Percentiles rank a stretch among this genome's conserved stretches.
These are phyloP conservation scores for Heliconius congener DNA, from an alignment of 1,140 invertebrate genomes.

Conservation along the genomic window DNA sequence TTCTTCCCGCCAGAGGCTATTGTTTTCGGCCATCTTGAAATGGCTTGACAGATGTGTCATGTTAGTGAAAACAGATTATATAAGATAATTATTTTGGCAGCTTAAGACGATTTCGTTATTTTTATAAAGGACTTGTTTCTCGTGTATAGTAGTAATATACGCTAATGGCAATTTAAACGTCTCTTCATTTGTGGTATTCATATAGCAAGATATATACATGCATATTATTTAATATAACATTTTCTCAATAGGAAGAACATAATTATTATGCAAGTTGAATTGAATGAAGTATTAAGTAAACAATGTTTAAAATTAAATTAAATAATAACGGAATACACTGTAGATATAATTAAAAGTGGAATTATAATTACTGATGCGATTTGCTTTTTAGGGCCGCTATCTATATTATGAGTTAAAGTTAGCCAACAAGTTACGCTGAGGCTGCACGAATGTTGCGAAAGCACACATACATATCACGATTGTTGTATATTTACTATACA, in stretches of 20 bases:
- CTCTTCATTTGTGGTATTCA: neutral
- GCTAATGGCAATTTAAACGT: neutral
- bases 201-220: neutral
- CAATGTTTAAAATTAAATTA: neutral
- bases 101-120: conserved; percentile 10
- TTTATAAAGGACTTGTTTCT: neutral
- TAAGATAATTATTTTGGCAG: conserved; percentile 20
- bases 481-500: neutral
- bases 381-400: neutral
- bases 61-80: conserved; percentile 54
- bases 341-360: neutral
- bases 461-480: neutral
- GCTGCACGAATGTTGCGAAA: conserved; percentile 4
- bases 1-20: conserved; percentile 51
- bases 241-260: neutral
- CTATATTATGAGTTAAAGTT: conserved; percentile 20
- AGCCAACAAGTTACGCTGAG: conserved; percentile 5
- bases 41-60: conserved; percentile 40
- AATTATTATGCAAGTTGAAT: neutral
- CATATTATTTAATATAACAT: neutral
- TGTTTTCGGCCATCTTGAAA: conserved; percentile 52
- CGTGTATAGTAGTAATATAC: neutral
- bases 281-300: neutral
- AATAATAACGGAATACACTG: neutral
- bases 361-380: neutral